Conservation (phyloP, 1,140 invertebrate species). For the Augochlora pura region DNA sequence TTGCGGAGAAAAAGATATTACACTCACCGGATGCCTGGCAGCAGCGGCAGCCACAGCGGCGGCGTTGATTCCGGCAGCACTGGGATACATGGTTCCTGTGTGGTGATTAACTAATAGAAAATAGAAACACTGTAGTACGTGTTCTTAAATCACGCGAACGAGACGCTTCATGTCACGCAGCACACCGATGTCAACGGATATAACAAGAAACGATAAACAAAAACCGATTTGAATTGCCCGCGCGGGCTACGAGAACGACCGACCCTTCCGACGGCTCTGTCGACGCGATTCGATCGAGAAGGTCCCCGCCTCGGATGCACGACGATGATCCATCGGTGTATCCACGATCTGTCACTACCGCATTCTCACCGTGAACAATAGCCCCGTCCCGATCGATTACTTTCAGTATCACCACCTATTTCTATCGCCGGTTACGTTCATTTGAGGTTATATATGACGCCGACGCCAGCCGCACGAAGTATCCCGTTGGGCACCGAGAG, state of each 20-base stretch:
- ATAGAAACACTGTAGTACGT: slow-evolving; percentile 28
- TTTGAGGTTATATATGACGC: slow-evolving; percentile 26
- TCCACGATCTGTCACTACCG: slow-evolving; percentile 60
- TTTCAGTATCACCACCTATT: slow-evolving; percentile 34
- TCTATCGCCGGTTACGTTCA: slow-evolving; percentile 18
- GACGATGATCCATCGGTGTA: slow-evolving; percentile 57
- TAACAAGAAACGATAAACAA: slow-evolving; percentile 24
- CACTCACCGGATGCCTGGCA: slow-evolving; percentile 83
- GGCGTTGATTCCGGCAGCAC: slow-evolving; percentile 83
- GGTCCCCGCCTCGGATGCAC: slow-evolving; percentile 39
- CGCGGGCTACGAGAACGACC: slow-evolving; percentile 51
- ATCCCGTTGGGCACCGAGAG: slow-evolving; percentile 30
- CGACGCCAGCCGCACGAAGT: slow-evolving; percentile 29
- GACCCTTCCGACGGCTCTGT: slow-evolving; percentile 49
- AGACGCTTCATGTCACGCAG: slow-evolving; percentile 45
- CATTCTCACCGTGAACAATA: slow-evolving; percentile 21
- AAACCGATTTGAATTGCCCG: slow-evolving; percentile 37
- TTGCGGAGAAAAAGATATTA: not conserved
- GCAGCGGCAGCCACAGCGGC: slow-evolving; percentile 82
- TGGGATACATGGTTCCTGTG: slow-evolving; percentile 81
- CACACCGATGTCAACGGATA: slow-evolving; percentile 33
- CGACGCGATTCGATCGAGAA: slow-evolving; percentile 56
- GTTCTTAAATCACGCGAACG: slow-evolving; percentile 20
- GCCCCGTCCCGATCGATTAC: not conserved
- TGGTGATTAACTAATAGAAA: slow-evolving; percentile 13